These are phyloP conservation scores for Dicerorhinus sumatrensis DNA, from an alignment of 2,113 vertebrate species.

Conservation along the genomic window DNA sequence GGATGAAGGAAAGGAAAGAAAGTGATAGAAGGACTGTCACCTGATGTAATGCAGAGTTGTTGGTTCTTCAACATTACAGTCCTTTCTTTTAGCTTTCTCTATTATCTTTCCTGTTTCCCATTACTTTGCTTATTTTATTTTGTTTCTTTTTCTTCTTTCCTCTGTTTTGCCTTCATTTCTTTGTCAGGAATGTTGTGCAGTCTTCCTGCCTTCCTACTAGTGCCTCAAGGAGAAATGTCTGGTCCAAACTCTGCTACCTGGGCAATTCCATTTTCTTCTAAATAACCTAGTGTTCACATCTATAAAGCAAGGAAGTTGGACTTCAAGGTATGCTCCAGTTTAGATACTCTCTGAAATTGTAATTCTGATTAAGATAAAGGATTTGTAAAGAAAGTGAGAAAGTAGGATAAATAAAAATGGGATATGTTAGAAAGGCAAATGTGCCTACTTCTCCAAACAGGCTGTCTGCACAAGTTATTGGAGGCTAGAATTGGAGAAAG, in stretches of 20 bases:
- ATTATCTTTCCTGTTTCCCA: not conserved
- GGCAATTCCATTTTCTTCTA: not conserved
- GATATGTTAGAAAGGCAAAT: not conserved
- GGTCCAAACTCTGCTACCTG: not conserved
- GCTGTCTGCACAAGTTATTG: not conserved
- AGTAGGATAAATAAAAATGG: not conserved
- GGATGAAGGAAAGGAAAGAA: not conserved
- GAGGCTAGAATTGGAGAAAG: not conserved
- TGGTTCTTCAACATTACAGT: not conserved
- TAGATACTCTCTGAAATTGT: not conserved
- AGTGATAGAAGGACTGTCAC: not conserved
- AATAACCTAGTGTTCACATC: not conserved
- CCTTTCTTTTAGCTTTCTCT: not conserved
- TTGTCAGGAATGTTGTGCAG: not conserved
- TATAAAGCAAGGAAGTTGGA: not conserved
- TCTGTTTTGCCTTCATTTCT: not conserved
- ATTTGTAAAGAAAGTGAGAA: not conserved
- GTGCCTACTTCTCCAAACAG: not conserved
- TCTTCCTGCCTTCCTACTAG: not conserved
- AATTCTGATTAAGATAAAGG: not conserved
- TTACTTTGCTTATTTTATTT: not conserved
- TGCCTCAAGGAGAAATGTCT: not conserved
- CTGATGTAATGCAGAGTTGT: not conserved
- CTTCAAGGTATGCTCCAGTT: not conserved
- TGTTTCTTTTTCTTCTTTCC: not conserved